phyloP scores from a whole-genome alignment of 2,888 invertebrate genomes.

The Campoplex capitator region DNA sequence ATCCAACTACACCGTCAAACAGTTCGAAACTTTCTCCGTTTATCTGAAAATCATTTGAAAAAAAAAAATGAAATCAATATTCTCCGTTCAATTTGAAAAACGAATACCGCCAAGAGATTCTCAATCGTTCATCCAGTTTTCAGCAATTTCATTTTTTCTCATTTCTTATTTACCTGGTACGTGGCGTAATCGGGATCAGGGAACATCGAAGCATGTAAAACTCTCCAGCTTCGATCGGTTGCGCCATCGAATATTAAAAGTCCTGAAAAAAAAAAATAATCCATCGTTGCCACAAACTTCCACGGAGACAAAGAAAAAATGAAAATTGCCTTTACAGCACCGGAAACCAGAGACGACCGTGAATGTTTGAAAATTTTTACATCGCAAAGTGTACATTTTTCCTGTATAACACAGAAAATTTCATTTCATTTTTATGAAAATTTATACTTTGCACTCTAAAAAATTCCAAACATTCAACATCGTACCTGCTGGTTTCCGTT shows the following conservation, averaged over 20 bases:
- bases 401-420: too few species aligned
- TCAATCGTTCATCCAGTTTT: neutral
- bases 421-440: too few species aligned
- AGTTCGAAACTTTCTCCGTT: slow-evolving; percentile 89
- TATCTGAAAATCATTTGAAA: slow-evolving; percentile 84
- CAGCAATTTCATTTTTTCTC: neutral
- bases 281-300: neutral
- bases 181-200: slow-evolving; percentile 93
- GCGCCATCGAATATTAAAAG: slow-evolving; percentile 89
- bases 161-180: slow-evolving; percentile 85
- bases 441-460: too few species aligned
- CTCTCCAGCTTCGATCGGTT: slow-evolving; percentile 92
- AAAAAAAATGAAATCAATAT: slow-evolving; percentile 1
- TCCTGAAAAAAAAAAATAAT: slow-evolving; percentile 80
- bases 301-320: too few species aligned
- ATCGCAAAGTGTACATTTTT: too few species aligned
- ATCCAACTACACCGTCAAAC: slow-evolving; percentile 91
- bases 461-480: too few species aligned
- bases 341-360: too few species aligned
- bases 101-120: neutral
- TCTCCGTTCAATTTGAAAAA: neutral
- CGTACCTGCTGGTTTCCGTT: too few species aligned
- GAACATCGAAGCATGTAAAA: slow-evolving; percentile 93
- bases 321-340: too few species aligned
- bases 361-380: too few species aligned